Evolutionary conservation across 2,113 vertebrate species (phyloP).

Genomic region (Chamaea fasciata): DNA sequence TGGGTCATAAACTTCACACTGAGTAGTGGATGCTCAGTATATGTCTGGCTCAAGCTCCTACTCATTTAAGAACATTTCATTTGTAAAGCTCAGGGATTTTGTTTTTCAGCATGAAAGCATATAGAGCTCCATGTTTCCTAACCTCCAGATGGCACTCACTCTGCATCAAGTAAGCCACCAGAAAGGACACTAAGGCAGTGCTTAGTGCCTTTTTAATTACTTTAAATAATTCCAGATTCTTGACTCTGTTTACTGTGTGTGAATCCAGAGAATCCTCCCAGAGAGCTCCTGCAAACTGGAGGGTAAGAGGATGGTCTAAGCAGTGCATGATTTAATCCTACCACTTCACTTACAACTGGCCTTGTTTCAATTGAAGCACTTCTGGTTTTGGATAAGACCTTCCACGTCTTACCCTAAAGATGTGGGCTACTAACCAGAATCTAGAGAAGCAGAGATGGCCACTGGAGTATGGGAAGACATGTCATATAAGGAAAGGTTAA

Average conservation of each 20-base stretch:
- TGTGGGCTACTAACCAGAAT: neutral
- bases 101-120: neutral
- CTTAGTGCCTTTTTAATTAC: neutral
- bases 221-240: neutral
- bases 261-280: neutral
- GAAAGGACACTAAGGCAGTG: neutral
- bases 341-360: neutral
- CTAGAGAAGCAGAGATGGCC: neutral
- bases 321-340: neutral
- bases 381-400: neutral
- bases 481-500: neutral
- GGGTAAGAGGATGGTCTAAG: neutral
- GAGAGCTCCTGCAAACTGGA: neutral
- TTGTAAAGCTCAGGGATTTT: neutral
- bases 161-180: neutral
- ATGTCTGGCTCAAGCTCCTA: neutral
- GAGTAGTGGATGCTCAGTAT: neutral
- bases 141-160: constrained; percentile 55
- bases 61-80: neutral
- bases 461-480: accelerated
- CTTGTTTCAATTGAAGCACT: neutral
- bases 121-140: neutral
- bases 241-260: neutral
- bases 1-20: neutral
- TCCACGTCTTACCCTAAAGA: neutral